Conservation (phyloP, 1,140 invertebrate genomes). For the Heliconius congener region DNA sequence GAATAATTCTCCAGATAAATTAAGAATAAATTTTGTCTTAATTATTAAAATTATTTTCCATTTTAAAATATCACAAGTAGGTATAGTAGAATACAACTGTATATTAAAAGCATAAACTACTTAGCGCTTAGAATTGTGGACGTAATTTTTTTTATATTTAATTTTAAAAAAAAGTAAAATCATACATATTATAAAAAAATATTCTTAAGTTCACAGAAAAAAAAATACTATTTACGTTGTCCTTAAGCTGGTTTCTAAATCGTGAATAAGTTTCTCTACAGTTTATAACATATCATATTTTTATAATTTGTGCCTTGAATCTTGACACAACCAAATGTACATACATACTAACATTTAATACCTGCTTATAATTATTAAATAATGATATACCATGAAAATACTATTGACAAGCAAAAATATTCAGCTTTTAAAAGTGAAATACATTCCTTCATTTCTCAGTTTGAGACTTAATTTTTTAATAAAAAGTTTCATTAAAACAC, state of each 20-base stretch:
- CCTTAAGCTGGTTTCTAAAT: constrained; percentile 20
- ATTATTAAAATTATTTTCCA: constrained; percentile 35
- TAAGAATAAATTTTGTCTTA: constrained; percentile 13
- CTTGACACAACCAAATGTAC: constrained; percentile 38
- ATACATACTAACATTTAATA: neutral
- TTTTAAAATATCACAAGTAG: constrained; percentile 45
- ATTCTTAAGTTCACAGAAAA: neutral
- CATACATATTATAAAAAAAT: neutral
- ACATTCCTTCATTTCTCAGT: neutral
- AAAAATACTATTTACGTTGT: constrained; percentile 11
- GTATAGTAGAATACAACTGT: constrained; percentile 43
- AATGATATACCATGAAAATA: neutral
- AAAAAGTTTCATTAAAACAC: no score
- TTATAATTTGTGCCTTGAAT: constrained; percentile 37
- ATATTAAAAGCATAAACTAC: constrained; percentile 32
- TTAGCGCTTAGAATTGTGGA: constrained; percentile 38
- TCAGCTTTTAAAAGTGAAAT: neutral
- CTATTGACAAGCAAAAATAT: constrained; percentile 2
- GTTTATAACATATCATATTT: constrained; percentile 9
- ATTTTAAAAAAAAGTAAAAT: constrained; percentile 1
- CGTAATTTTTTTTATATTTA: constrained; percentile 28
- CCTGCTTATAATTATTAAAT: neutral
- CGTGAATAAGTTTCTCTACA: constrained; percentile 21
- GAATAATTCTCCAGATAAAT: neutral
- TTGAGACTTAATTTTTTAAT: neutral